Evolutionary conservation across 35 echinoderm and acorn worm species (phyloP).

Genomic region (Apostichopus japonicus): DNA sequence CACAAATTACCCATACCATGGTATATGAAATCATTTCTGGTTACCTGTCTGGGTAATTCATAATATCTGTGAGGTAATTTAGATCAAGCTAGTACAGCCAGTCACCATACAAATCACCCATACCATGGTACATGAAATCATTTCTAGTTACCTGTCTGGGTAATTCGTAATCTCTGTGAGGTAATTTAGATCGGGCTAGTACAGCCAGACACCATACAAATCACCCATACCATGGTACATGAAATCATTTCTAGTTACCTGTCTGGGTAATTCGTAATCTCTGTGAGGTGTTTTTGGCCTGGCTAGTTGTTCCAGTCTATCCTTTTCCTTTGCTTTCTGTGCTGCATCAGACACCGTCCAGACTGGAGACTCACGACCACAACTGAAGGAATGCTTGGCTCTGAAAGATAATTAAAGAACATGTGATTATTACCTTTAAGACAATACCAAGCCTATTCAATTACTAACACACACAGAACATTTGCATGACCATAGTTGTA

Average conservation of each 20-base stretch:
- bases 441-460: too few relatives aligned
- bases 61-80: constrained; percentile 79
- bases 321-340: constrained; percentile 75
- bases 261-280: constrained; percentile 77
- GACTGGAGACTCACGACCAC: constrained; percentile 90
- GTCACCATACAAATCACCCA: too few relatives aligned
- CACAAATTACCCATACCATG: too few relatives aligned
- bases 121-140: too few relatives aligned
- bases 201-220: too few relatives aligned
- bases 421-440: neutral
- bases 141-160: constrained; percentile 86
- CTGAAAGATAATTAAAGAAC: constrained; percentile 47
- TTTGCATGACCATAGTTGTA: too few relatives aligned
- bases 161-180: constrained; percentile 76
- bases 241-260: constrained; percentile 33
- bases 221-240: too few relatives aligned
- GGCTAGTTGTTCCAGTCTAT: constrained; percentile 72
- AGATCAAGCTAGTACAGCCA: constrained; percentile 55
- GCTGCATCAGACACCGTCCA: constrained; percentile 87
- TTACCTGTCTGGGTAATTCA: constrained; percentile 25
- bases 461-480: too few relatives aligned
- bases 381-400: constrained; percentile 84
- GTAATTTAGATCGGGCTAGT: constrained; percentile 74
- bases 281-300: constrained; percentile 85
- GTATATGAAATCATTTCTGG: neutral